A percentile compares a stretch with the other conserved stretches of the same genome.
These are phyloP conservation scores for Hirtodrosophila alboralis DNA, from an alignment of 2,888 invertebrate genomes.

Conservation along the genomic window DNA sequence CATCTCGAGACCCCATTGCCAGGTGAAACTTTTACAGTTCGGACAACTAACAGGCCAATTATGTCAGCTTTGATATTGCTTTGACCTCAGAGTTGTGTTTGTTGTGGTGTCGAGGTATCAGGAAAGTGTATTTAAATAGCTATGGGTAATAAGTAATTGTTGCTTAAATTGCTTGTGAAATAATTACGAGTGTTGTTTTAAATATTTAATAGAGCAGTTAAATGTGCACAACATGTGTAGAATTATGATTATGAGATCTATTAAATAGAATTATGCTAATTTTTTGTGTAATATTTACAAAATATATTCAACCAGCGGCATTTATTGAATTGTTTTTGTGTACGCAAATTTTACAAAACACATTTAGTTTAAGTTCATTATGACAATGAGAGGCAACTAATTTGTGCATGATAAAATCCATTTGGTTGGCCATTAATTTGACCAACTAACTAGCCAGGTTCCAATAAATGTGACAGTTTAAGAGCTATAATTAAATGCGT, in stretches of 20 bases:
- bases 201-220: constrained; percentile 13
- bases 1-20: constrained; percentile 27
- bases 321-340: constrained; percentile 38
- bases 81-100: constrained; percentile 4
- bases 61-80: constrained; percentile 42
- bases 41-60: constrained; percentile 61
- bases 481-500: constrained; percentile 32
- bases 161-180: constrained; percentile 23
- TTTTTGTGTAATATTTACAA: constrained; percentile 21
- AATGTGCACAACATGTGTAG: constrained; percentile 16
- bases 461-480: constrained; percentile 14
- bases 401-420: constrained; percentile 52
- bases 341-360: constrained; percentile 9
- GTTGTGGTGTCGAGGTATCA: constrained; percentile 22
- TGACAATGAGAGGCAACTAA: constrained; percentile 34
- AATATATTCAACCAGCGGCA: constrained; percentile 24
- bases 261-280: constrained; percentile 44
- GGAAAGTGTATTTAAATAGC: not conserved
- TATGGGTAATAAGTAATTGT: constrained; percentile 30
- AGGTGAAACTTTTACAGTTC: constrained; percentile 47
- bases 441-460: constrained; percentile 27
- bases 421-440: constrained; percentile 56
- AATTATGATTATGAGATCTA: constrained; percentile 17
- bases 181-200: constrained; percentile 2
- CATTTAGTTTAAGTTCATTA: constrained; percentile 24